Conservation (phyloP, 2,797 vertebrate genomes). For the Hoplostethus mediterraneus region DNA sequence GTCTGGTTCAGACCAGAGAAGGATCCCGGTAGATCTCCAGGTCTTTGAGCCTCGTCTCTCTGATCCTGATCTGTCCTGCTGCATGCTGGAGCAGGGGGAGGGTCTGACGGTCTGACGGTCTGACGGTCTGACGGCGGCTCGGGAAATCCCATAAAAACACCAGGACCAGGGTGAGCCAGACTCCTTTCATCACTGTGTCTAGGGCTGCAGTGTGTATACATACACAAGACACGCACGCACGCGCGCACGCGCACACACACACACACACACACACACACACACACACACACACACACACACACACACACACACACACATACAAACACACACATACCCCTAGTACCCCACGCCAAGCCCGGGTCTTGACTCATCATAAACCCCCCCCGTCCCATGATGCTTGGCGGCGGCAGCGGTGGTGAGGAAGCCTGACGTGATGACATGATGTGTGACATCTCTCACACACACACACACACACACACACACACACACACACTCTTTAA, state of each 20-base stretch:
- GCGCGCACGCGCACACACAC: no score
- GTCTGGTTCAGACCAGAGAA: neutral
- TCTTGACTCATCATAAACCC: constrained; percentile 71
- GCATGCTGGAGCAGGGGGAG: constrained; percentile 5
- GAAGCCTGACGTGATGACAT: constrained; percentile 63
- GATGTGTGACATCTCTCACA: constrained; percentile 69
- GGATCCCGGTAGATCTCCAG: no score
- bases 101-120: no score
- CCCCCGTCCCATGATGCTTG: constrained; percentile 50
- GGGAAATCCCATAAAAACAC: constrained; percentile 75
- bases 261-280: constrained; percentile 6
- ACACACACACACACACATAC: constrained; percentile 8
- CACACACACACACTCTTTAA: constrained; percentile 57
- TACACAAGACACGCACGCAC: constrained; percentile 16
- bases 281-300: constrained; percentile 7
- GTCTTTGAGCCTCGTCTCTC: neutral
- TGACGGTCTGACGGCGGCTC: constrained; percentile 1
- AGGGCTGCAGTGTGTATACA: constrained; percentile 36
- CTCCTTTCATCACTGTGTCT: constrained; percentile 59
- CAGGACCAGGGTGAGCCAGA: constrained; percentile 60
- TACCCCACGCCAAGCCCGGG: constrained; percentile 47
- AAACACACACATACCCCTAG: neutral
- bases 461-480: constrained; percentile 44
- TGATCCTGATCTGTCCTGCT: constrained; percentile 1
- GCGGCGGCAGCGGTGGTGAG: constrained; percentile 43